Conservation (phyloP, 2,797 vertebrate species). For the Myotis vivesi region DNA sequence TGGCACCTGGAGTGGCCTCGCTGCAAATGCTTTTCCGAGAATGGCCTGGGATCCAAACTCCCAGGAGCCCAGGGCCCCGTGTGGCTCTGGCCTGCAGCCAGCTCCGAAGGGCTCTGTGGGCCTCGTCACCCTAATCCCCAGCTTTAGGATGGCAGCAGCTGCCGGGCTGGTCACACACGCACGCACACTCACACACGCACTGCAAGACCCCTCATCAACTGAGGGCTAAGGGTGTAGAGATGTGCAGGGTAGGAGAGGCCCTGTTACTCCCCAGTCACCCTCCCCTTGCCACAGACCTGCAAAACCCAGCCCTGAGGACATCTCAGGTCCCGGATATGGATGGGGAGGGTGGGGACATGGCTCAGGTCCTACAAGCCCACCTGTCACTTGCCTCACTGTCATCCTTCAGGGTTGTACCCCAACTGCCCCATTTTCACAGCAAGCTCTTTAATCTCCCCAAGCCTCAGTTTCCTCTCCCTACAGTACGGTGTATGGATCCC, state of each 20-base stretch:
- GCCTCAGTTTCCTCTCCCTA: not conserved
- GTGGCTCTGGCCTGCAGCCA: constrained; percentile 65
- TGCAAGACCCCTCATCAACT: not conserved
- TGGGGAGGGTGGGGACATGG: not conserved
- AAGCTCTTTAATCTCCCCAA: not conserved
- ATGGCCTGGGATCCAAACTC: constrained; percentile 57
- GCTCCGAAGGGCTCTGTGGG: constrained; percentile 41
- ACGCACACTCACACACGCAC: not conserved
- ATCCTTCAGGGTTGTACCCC: not conserved
- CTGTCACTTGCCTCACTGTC: not conserved
- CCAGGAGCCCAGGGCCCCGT: constrained; percentile 28
- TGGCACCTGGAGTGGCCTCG: constrained; percentile 74
- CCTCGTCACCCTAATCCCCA: constrained; percentile 59
- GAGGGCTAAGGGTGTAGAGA: not conserved
- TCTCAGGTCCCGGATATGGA: not conserved
- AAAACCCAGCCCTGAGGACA: not conserved
- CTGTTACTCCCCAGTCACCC: not conserved
- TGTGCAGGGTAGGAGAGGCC: not conserved
- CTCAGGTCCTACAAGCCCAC: not conserved
- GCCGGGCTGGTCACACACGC: not conserved
- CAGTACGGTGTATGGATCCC: not conserved
- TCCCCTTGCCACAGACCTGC: not conserved
- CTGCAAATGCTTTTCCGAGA: constrained; percentile 75
- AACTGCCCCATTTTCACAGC: not conserved
- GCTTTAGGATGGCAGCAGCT: constrained; percentile 56